These are phyloP conservation scores for Malacoctenus gilli DNA, from an alignment of 2,797 vertebrate species.

Conservation along the genomic window DNA sequence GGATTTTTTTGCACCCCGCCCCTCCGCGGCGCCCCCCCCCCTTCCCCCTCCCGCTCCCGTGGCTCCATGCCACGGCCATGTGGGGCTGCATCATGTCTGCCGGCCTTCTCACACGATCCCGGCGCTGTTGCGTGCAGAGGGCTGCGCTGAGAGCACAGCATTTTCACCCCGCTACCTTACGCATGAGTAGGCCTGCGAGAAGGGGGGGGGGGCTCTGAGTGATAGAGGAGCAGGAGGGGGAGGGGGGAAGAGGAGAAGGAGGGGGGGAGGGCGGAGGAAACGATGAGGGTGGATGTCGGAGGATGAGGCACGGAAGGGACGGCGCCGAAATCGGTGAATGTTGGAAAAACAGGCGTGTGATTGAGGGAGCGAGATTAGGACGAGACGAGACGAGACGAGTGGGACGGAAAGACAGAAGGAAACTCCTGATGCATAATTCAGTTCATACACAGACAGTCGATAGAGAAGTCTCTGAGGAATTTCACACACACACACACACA, in stretches of 20 bases:
- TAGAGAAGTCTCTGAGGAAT: slow-evolving; percentile 52
- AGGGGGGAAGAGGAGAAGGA: slow-evolving; percentile 13
- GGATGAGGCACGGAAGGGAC: slow-evolving; percentile 58
- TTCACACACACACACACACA: slow-evolving; percentile 24
- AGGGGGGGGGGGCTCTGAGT: slow-evolving; percentile 68
- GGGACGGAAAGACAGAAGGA: slow-evolving; percentile 11
- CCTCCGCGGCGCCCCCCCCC: slow-evolving; percentile 19
- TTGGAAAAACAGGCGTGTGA: slow-evolving; percentile 50
- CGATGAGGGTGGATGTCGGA: slow-evolving; percentile 50
- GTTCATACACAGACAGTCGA: slow-evolving; percentile 61
- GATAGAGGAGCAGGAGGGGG: slow-evolving; percentile 44
- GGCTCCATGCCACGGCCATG: slow-evolving; percentile 55
- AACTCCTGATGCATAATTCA: slow-evolving; percentile 75
- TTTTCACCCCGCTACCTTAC: slow-evolving; percentile 73
- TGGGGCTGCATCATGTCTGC: slow-evolving; percentile 64
- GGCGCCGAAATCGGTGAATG: slow-evolving; percentile 54
- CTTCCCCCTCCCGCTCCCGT: slow-evolving; percentile 19
- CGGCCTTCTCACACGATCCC: slow-evolving; percentile 67
- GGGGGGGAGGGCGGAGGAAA: slow-evolving; percentile 18
- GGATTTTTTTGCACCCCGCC: slow-evolving; percentile 34
- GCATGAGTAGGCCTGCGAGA: slow-evolving; percentile 70
- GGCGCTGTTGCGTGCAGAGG: slow-evolving; percentile 77
- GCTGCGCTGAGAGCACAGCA: slow-evolving; percentile 65
- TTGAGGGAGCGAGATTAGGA: slow-evolving; percentile 22
- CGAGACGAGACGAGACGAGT: slow-evolving; percentile 24